Evolutionary conservation across 2,888 invertebrate genomes (phyloP).

Genomic region (Cheilosia soror): DNA sequence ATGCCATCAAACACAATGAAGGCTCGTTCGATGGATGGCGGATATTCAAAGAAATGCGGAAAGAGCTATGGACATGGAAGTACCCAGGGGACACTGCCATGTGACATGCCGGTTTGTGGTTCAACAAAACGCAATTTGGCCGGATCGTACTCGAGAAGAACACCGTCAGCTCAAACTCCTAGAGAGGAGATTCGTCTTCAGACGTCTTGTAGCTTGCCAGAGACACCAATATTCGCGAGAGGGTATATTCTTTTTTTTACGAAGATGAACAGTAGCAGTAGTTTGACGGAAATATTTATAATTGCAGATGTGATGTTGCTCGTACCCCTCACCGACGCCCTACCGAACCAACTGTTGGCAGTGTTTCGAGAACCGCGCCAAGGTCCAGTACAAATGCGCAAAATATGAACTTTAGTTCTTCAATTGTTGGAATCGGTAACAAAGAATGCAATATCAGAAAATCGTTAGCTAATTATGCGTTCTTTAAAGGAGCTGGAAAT

Average conservation of each 20-base stretch:
- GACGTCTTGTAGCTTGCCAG: constrained; percentile 94
- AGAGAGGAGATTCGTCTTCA: constrained; percentile 88
- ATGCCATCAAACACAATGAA: constrained; percentile 89
- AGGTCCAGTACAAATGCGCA: constrained; percentile 84
- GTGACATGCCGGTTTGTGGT: constrained; percentile 86
- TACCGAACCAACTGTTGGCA: constrained; percentile 83
- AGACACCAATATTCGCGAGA: constrained; percentile 93
- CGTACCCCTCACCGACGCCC: constrained; percentile 90
- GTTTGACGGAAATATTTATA: neutral
- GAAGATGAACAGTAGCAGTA: neutral
- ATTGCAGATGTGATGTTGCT: constrained; percentile 89
- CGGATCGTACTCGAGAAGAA: constrained; percentile 83
- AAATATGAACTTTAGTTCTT: constrained; percentile 83
- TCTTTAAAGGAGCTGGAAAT: constrained; percentile 80
- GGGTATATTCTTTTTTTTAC: constrained; percentile 83
- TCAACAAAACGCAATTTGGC: constrained; percentile 83
- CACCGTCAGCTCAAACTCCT: constrained; percentile 85
- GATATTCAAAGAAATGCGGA: constrained; percentile 87
- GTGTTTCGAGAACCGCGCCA: constrained; percentile 86
- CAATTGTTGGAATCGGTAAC: constrained; percentile 82
- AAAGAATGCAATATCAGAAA: neutral
- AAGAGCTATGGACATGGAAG: constrained; percentile 85
- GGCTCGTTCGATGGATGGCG: constrained; percentile 93
- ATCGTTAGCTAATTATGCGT: constrained; percentile 10
- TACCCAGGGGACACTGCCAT: constrained; percentile 89